A percentile compares a stretch with the other conserved stretches of the same genome.
These are phyloP conservation scores for Yponomeuta sedellus DNA, from an alignment of 2,888 invertebrate species.

Conservation along the genomic window DNA sequence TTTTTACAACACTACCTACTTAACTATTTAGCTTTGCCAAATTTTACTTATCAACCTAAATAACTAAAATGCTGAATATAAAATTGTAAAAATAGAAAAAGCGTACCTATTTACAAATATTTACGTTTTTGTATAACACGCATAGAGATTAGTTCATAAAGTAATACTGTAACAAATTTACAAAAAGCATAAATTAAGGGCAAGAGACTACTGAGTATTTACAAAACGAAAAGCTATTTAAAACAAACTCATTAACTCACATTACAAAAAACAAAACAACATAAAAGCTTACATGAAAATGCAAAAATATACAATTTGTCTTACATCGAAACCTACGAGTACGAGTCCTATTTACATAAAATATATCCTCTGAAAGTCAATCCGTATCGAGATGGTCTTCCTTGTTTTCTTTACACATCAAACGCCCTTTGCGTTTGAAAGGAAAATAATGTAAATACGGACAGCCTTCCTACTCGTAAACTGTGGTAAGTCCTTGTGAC, in stretches of 20 bases:
- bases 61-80: not conserved
- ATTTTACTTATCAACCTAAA: not conserved
- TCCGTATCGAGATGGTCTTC: not conserved
- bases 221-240: slow-evolving; percentile 25
- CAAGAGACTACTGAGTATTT: slow-evolving; percentile 22
- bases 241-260: slow-evolving; percentile 16
- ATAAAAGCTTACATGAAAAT: slow-evolving; percentile 23
- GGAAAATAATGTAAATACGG: not conserved
- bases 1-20: slow-evolving; percentile 15
- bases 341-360: not conserved
- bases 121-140: slow-evolving; percentile 4
- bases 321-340: not conserved
- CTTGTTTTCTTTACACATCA: not conserved
- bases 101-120: slow-evolving; percentile 9
- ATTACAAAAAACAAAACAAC: not conserved
- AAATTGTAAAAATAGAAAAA: slow-evolving; percentile 3
- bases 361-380: not conserved
- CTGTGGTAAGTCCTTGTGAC: not conserved
- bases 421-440: not conserved
- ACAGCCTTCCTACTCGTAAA: not conserved
- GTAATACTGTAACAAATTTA: slow-evolving; percentile 20
- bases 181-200: slow-evolving; percentile 18
- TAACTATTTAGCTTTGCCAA: not conserved
- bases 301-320: slow-evolving; percentile 17
- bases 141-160: slow-evolving; percentile 9